A percentile compares a stretch with the other conserved stretches of the same genome.
phyloP scores from a whole-genome alignment of 2,797 vertebrate genomes.

The Molossus alvarezi region DNA sequence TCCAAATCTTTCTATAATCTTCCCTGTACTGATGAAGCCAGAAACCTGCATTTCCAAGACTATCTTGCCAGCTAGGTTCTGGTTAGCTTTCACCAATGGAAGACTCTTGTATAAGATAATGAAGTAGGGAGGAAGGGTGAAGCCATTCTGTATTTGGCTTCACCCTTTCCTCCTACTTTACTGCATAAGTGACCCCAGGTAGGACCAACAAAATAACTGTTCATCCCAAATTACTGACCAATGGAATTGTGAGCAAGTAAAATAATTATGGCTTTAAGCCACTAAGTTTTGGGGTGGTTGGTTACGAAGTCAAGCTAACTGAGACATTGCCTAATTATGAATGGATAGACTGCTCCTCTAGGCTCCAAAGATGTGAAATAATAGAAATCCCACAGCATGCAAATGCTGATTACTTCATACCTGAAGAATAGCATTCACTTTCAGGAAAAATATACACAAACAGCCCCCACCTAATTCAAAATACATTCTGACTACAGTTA shows the following conservation, averaged over 20 bases:
- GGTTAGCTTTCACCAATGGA: constrained; percentile 16
- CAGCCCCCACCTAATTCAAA: constrained; percentile 55
- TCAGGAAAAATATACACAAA: constrained; percentile 57
- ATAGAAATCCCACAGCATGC: constrained; percentile 14
- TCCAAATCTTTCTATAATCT: constrained; percentile 23
- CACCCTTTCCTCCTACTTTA: background rate
- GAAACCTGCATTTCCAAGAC: constrained; percentile 48
- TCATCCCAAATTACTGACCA: constrained; percentile 8
- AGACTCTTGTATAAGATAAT: background rate
- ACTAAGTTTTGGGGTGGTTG: background rate
- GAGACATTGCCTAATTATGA: constrained; percentile 28
- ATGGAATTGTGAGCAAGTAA: constrained; percentile 44
- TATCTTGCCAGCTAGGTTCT: background rate
- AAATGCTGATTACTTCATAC: constrained; percentile 38
- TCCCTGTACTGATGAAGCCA: background rate
- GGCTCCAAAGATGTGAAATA: constrained; percentile 18
- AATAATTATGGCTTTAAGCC: background rate
- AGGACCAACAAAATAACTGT: background rate
- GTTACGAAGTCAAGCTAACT: constrained; percentile 44
- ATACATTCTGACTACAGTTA: background rate
- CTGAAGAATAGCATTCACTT: constrained; percentile 50
- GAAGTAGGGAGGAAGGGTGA: constrained; percentile 10
- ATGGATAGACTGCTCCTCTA: background rate
- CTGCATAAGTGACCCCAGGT: background rate
- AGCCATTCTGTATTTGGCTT: background rate